These are phyloP conservation scores for Phrynocephalus guinanensis DNA, from an alignment of 2,797 vertebrate genomes.

Conservation along the genomic window DNA sequence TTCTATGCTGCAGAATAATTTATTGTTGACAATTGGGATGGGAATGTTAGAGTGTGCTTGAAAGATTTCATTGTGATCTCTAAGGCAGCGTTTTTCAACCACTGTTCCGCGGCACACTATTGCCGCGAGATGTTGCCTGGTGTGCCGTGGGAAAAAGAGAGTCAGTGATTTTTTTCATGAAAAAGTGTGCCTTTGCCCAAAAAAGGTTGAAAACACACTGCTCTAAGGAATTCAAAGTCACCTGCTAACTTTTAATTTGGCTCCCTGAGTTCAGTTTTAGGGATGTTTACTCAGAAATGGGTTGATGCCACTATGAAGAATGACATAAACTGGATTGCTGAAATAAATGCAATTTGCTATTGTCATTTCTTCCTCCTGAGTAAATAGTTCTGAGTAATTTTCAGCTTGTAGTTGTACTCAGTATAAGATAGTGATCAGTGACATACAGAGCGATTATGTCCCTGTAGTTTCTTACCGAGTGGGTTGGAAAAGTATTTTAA, in stretches of 20 bases:
- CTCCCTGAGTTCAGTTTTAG: neutral
- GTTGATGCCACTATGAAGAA: neutral
- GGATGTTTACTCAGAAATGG: slow-evolving; percentile 44
- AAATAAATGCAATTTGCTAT: slow-evolving; percentile 49
- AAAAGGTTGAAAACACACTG: too few relatives aligned
- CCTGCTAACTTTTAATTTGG: too few relatives aligned
- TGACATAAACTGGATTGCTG: slow-evolving; percentile 42
- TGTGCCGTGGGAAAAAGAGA: too few relatives aligned
- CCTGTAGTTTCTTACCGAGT: neutral
- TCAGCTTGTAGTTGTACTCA: slow-evolving; percentile 50
- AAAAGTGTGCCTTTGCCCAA: too few relatives aligned
- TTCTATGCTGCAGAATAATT: neutral
- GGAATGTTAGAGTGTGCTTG: too few relatives aligned
- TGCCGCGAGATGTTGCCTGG: too few relatives aligned
- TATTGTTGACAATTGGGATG: neutral
- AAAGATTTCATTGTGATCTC: too few relatives aligned
- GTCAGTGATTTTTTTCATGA: too few relatives aligned
- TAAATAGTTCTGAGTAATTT: slow-evolving; percentile 54
- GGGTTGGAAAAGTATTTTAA: neutral
- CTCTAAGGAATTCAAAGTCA: neutral
- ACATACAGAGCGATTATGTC: neutral
- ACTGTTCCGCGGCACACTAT: too few relatives aligned
- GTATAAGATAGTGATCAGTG: neutral
- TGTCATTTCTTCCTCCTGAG: slow-evolving; percentile 51
- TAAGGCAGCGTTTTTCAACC: too few relatives aligned